Base-by-base conservation (phyloP, 1,140 invertebrate species). In the Stenopsyche tienmushanensis region DNA sequence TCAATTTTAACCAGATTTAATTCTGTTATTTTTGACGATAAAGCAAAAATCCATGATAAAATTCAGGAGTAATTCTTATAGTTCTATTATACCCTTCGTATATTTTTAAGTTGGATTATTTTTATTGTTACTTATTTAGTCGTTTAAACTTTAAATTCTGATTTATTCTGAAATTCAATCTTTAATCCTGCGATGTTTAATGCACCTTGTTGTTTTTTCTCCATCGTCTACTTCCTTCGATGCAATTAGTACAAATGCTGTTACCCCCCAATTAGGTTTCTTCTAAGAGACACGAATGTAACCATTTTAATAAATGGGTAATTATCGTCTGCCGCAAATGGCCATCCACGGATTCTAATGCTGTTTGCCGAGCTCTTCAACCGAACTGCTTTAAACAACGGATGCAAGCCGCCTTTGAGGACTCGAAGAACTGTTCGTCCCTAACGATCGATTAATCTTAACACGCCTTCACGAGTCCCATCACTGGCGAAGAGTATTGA, bases 291-390 rank as follows among this genome's bases (percentile, higher is more conserved):
- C 55, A 58, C 57, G 42, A 57, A 13, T n/a, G 3, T 23, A 25
- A n/a, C 20, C 39, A 42, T 42, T 21, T 18, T 57, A 18, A 42
- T 42, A 42, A 29, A 47, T 7, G 5, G 18, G 41, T 60, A 60
- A 60, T 60, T 60, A 44, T 44, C 15, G 42, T 47, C 23, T 44
- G 42, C 57, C 42, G 18, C 23, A 29, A 24, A 45, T 58, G 7
- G 57, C 39, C 44, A 24, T 13, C 1, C 15, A 7, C 17, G 2
- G 49, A 18, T 2, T 2, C 23, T 3, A 54, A 9, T n/a, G 10
- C 3, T 39, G 41, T 15, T 39, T 24, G 17, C 8, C 15, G 7
- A 7, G 17, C 7, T 21, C 17, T 47, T 47, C 17, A 17, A 47
- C 7, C 7, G 7, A 8, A 47, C 17, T 47, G 17, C 8, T 7